Conservation (phyloP, 2,888 invertebrate species). For the Cephonodes hylas region DNA sequence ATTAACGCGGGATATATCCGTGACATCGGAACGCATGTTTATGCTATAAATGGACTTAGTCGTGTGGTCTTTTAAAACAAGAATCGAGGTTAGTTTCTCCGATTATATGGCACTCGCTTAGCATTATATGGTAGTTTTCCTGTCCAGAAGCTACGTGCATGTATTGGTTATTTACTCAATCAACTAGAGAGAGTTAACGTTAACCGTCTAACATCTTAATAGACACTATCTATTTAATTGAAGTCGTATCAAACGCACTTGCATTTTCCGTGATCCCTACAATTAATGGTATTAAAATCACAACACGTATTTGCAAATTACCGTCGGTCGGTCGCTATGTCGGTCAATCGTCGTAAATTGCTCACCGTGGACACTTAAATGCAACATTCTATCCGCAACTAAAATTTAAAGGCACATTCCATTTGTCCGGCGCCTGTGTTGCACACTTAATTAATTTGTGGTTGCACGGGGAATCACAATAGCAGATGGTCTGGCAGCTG, state of each 20-base stretch:
- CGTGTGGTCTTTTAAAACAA: slow-evolving; percentile 11
- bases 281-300: slow-evolving; percentile 31
- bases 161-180: neutral
- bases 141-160: neutral
- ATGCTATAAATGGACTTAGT: neutral
- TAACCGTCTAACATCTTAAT: slow-evolving; percentile 18
- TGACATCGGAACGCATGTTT: neutral
- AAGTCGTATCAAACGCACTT: slow-evolving; percentile 20
- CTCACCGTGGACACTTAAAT: slow-evolving; percentile 27
- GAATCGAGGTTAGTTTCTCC: slow-evolving; percentile 16
- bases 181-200: neutral
- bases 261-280: slow-evolving; percentile 30
- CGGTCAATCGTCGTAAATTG: slow-evolving; percentile 41
- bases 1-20: neutral
- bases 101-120: slow-evolving; percentile 1
- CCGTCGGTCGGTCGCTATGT: slow-evolving; percentile 28
- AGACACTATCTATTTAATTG: slow-evolving; percentile 31
- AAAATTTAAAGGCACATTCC: slow-evolving; percentile 20
- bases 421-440: slow-evolving; percentile 41
- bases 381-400: slow-evolving; percentile 22
- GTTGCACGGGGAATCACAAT: slow-evolving; percentile 62
- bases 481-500: slow-evolving; percentile 65
- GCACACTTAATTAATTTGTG: slow-evolving; percentile 60
- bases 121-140: neutral
- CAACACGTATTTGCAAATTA: slow-evolving; percentile 34